Base-by-base conservation (phyloP, 2,797 vertebrate species). In the Myotis planiceps region DNA sequence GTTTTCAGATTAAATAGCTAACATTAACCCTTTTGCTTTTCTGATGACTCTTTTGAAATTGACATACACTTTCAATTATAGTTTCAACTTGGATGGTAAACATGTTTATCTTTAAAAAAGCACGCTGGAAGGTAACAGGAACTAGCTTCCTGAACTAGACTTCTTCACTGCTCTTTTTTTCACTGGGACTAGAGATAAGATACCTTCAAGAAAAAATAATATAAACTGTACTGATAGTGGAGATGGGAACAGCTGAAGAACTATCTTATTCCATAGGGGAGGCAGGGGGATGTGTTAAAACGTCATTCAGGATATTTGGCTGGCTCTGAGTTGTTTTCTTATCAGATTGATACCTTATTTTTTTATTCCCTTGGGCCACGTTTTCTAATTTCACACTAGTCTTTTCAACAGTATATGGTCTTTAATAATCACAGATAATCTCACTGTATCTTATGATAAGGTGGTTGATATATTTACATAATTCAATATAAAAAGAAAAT, bases 91-190 rank as follows among this genome's bases (percentile, higher is more conserved):
- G 0, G 0, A 6, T 32, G 39, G 9, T 45, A 93, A 87, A 76
- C 29, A 51, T 32, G 1, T 1, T 88, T 93, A 3, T 94, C 74
- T 95, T 47, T 82, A 25, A 75, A 65, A 21, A 92, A 89, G 76
- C 2, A 0, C 21, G 0, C 18, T 69, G 51, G 25, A 87, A n/a
- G 25, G 79, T 75, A 58, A 49, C 32, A 51, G 75, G 4, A 5
- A 42, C 29, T 76, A 37, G 39, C 0, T 9, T 75, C 72, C 39
- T 25, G 23, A 45, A 4, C 27, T 14, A 63, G 42, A 10, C 49
- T 0, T 18, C 1, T 42, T 32, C 1, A 37, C 4, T 15, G 4
- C 12, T 63, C 29, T 6, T n/a, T 27, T 71, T 83, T 23, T 9
- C 37, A 18, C 6, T 0, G 42, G 51, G 7, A 25, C 32, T 6